These are phyloP conservation scores for Pristionchus maxplancki DNA, from an alignment of 2,888 invertebrate species.

Conservation along the genomic window DNA sequence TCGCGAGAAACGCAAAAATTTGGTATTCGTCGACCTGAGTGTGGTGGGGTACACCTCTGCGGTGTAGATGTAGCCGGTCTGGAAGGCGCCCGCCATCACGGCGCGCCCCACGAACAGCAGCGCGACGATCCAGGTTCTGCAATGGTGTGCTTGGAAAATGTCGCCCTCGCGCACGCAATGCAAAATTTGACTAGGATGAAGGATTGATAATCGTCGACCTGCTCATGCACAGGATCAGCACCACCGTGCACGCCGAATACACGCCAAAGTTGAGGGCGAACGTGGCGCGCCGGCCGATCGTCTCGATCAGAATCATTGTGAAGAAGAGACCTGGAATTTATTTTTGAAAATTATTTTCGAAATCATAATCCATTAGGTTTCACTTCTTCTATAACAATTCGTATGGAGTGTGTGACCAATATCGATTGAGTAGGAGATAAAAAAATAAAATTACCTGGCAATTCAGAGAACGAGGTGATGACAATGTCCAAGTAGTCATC, in stretches of 20 bases:
- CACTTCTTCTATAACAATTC: no score
- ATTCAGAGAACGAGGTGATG: conserved; percentile 94
- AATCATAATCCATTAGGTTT: no score
- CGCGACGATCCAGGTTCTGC: conserved; percentile 82
- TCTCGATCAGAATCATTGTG: conserved; percentile 90
- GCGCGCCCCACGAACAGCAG: conserved; percentile 90
- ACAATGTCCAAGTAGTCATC: conserved; percentile 92
- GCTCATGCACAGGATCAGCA: conserved; percentile 84
- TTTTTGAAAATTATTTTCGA: no score
- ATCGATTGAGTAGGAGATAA: no score
- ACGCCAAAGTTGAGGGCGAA: conserved; percentile 92
- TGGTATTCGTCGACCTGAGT: conserved; percentile 82
- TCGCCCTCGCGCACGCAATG: background rate
- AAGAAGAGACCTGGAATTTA: conserved; percentile 91
- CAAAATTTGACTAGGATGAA: background rate
- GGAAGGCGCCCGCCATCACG: conserved; percentile 92
- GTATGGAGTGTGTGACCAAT: no score
- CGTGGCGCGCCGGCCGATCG: conserved; percentile 90
- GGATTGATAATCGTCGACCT: conserved; percentile 56
- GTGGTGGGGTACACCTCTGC: conserved; percentile 84
- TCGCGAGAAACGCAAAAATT: background rate
- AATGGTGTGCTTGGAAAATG: background rate
- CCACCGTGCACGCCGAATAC: conserved; percentile 84
- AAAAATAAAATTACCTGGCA: no score
- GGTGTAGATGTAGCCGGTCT: conserved; percentile 94